Evolutionary conservation across 1,140 invertebrate genomes (phyloP).

Genomic region (Nasonia giraulti): DNA sequence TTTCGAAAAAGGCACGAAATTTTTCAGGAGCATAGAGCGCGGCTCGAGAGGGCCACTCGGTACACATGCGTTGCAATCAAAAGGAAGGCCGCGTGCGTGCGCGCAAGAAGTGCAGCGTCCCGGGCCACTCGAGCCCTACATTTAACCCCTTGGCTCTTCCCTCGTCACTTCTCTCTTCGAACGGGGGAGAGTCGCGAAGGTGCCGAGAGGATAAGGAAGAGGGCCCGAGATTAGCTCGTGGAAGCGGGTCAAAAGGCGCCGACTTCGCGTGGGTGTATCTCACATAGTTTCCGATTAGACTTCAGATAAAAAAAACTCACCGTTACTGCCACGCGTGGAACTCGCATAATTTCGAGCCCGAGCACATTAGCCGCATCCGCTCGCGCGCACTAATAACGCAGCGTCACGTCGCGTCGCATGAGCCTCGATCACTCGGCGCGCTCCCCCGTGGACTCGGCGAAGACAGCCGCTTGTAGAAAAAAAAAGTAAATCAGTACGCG

Average conservation of each 20-base stretch:
- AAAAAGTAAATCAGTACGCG: slow-evolving; percentile 29
- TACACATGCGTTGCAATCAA: slow-evolving; percentile 5
- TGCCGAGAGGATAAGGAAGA: not conserved
- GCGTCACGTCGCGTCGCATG: not conserved
- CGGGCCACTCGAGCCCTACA: not conserved
- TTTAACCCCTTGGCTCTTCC: slow-evolving; percentile 29
- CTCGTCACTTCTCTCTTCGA: not conserved
- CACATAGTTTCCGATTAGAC: no score
- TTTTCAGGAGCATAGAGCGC: not conserved
- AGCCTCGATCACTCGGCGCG: not conserved
- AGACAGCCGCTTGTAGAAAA: not conserved
- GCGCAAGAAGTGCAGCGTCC: not conserved
- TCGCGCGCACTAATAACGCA: no score
- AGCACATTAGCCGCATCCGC: no score
- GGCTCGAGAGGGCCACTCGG: slow-evolving; percentile 9
- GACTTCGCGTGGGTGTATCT: no score
- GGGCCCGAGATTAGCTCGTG: slow-evolving; percentile 18
- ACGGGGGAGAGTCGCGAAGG: not conserved
- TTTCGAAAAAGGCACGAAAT: slow-evolving; percentile 5
- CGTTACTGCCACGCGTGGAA: no score
- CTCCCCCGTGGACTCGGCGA: not conserved
- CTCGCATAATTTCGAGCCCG: no score
- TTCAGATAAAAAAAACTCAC: no score
- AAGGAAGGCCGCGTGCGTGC: slow-evolving; percentile 15
- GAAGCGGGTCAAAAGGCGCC: slow-evolving; percentile 27